Percentiles rank a stretch among this genome's conserved stretches.
phyloP scores from a whole-genome alignment of 2,888 invertebrate species.

The Epirrhoe tristata region DNA sequence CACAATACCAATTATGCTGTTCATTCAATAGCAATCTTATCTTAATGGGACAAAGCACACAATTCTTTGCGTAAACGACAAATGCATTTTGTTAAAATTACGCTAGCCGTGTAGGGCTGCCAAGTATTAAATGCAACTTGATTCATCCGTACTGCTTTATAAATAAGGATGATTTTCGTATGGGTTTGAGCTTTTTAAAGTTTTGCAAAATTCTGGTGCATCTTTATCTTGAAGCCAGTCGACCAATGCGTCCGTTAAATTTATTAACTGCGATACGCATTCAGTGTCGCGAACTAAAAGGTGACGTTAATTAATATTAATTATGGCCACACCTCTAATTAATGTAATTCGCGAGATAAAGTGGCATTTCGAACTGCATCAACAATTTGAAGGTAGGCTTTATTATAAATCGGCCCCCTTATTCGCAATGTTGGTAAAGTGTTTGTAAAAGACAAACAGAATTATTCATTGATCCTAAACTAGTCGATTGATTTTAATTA shows the following conservation, averaged over 20 bases:
- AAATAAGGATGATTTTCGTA: slow-evolving; percentile 46
- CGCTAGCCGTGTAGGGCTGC: slow-evolving; percentile 52
- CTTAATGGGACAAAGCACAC: slow-evolving; percentile 59
- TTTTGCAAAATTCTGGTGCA: slow-evolving; percentile 65
- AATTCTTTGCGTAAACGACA: slow-evolving; percentile 57
- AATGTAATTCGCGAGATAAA: slow-evolving; percentile 81
- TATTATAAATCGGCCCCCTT: slow-evolving; percentile 11
- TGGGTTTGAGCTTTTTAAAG: slow-evolving; percentile 31
- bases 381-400: slow-evolving; percentile 33
- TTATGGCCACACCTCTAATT: slow-evolving; percentile 84
- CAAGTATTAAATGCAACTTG: slow-evolving; percentile 35
- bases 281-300: slow-evolving; percentile 82
- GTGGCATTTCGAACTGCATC: slow-evolving; percentile 59
- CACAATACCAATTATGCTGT: slow-evolving; percentile 46
- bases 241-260: slow-evolving; percentile 78
- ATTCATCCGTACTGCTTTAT: slow-evolving; percentile 30
- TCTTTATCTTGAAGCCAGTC: slow-evolving; percentile 79
- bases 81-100: slow-evolving; percentile 55
- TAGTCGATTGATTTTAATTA: neutral
- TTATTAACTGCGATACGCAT: slow-evolving; percentile 85
- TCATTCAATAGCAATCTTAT: slow-evolving; percentile 60
- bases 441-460: neutral
- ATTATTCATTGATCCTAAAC: too few species aligned
- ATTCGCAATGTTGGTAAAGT: slow-evolving; percentile 6
- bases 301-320: slow-evolving; percentile 85